Evolutionary conservation across 2,888 invertebrate species (phyloP).

Genomic region (Loripinus fragilis): DNA sequence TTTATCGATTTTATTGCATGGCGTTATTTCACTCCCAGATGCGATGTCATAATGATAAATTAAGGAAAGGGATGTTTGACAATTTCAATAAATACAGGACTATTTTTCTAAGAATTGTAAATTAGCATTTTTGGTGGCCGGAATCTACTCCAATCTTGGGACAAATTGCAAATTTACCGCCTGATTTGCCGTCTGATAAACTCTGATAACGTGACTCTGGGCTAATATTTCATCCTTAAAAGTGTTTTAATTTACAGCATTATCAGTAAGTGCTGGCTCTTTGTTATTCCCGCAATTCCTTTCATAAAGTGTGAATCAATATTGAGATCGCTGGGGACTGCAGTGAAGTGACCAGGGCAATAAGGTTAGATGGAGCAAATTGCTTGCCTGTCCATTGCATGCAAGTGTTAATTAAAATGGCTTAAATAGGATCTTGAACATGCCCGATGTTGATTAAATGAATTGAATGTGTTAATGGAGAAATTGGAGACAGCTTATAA

Average conservation of each 20-base stretch:
- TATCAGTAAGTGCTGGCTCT: not conserved
- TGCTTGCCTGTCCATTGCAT: not conserved
- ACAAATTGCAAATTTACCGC: too few relatives aligned
- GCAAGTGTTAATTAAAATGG: slow-evolving; percentile 15
- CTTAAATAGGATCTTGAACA: not conserved
- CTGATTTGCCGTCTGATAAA: too few relatives aligned
- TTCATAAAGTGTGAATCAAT: not conserved
- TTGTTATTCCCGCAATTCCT: not conserved
- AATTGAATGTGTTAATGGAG: slow-evolving; percentile 5
- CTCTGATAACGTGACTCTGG: not conserved
- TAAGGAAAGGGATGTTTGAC: too few relatives aligned
- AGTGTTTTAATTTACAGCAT: too few relatives aligned
- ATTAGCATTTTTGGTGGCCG: too few relatives aligned
- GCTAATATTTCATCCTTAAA: too few relatives aligned
- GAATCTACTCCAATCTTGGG: too few relatives aligned
- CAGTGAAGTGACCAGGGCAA: not conserved
- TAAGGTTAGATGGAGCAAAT: slow-evolving; percentile 3
- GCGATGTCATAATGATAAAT: too few relatives aligned
- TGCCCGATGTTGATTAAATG: not conserved
- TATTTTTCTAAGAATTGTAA: too few relatives aligned
- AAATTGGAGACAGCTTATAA: not conserved
- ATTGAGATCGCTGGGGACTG: not conserved
- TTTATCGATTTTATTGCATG: too few relatives aligned
- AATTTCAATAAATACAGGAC: too few relatives aligned
- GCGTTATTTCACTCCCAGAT: too few relatives aligned